Conservation (phyloP, 2,113 vertebrate species). For the Accipiter virgatus region DNA sequence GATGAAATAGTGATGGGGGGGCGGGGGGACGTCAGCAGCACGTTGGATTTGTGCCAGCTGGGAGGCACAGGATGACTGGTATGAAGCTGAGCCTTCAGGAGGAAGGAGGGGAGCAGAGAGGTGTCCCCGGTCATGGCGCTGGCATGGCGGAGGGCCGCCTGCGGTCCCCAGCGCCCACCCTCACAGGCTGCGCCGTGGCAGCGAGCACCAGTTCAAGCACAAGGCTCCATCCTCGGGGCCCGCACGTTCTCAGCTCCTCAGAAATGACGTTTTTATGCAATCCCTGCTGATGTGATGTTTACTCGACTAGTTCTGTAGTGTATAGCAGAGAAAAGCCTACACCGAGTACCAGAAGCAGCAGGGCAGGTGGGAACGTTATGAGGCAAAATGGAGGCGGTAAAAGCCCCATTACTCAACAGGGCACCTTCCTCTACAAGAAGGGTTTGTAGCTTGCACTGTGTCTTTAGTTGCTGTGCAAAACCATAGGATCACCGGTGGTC, state of each 20-base stretch:
- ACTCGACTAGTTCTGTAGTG: no score
- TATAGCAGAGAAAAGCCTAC: not conserved
- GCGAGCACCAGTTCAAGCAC: not conserved
- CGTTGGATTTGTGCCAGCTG: not conserved
- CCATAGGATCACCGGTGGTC: not conserved
- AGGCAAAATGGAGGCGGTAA: not conserved
- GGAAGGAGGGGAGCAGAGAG: not conserved
- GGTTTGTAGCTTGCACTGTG: not conserved
- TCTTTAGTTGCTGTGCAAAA: not conserved
- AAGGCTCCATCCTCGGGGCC: not conserved
- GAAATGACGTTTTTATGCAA: not conserved
- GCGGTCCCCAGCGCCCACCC: rapidly evolving
- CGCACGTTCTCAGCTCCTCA: rapidly evolving
- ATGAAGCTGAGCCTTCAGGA: not conserved
- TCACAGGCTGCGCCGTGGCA: not conserved
- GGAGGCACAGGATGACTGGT: not conserved
- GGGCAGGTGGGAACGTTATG: not conserved
- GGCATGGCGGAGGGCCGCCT: rapidly evolving
- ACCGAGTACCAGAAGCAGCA: not conserved
- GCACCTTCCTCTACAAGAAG: not conserved
- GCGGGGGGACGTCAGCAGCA: not conserved
- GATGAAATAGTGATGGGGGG: rapidly evolving
- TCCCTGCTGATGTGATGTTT: not conserved
- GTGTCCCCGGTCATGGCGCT: not conserved
- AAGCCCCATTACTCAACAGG: not conserved